Percentiles rank a stretch among this genome's conserved stretches.
phyloP scores from a whole-genome alignment of 2,113 vertebrate species.

The Phasianus colchicus region DNA sequence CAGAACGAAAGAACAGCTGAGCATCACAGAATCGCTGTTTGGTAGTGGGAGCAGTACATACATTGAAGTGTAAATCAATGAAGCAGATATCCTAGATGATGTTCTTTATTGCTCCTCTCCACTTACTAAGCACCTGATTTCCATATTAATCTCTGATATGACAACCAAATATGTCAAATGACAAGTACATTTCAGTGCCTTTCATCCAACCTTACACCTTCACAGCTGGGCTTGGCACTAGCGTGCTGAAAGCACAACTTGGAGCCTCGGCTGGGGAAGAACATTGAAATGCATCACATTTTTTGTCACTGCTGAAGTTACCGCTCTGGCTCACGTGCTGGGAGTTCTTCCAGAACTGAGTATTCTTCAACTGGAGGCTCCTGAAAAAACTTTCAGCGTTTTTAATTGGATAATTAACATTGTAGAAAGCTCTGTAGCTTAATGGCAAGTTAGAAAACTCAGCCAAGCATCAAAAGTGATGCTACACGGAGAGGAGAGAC shows the following conservation, averaged over 20 bases:
- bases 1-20: background rate
- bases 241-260: background rate
- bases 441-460: background rate
- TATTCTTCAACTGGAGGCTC: background rate
- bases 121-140: background rate
- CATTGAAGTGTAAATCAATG: background rate
- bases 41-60: background rate
- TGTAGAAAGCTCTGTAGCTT: constrained; percentile 20
- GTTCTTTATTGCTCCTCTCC: background rate
- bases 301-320: background rate
- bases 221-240: background rate
- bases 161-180: background rate
- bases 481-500: background rate
- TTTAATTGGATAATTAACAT: background rate
- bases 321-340: background rate
- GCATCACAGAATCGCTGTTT: background rate
- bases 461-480: background rate
- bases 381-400: constrained; percentile 18
- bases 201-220: background rate
- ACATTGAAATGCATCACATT: background rate
- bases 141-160: background rate
- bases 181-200: background rate
- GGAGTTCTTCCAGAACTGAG: background rate
- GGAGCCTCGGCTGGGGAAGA: background rate
- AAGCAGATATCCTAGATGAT: background rate